phyloP scores from a whole-genome alignment of 2,113 vertebrate genomes.

The Leucosticte australis region DNA sequence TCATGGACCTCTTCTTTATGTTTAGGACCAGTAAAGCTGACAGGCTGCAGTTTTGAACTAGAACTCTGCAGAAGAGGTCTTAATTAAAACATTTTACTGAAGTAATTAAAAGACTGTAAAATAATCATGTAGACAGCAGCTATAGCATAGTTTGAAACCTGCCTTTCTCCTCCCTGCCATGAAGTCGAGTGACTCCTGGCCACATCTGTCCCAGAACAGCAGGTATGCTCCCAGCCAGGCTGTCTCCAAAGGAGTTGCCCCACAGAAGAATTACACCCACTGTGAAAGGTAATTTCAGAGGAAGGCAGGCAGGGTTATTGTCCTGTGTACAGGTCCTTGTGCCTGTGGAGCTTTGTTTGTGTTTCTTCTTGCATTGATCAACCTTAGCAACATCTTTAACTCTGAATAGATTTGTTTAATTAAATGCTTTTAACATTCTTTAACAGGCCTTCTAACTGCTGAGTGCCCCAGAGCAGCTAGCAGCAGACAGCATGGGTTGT shows the following conservation, averaged over 20 bases:
- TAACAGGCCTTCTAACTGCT: neutral
- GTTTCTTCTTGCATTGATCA: neutral
- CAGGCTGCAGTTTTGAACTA: neutral
- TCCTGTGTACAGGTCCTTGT: neutral
- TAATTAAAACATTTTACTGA: constrained; percentile 45
- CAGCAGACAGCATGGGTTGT: neutral
- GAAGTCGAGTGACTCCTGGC: neutral
- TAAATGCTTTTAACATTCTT: constrained; percentile 16
- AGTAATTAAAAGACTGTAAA: constrained; percentile 38
- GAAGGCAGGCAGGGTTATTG: neutral
- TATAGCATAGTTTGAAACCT: neutral
- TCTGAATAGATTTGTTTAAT: neutral
- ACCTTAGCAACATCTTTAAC: neutral
- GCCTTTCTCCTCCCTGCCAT: neutral
- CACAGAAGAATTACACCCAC: neutral
- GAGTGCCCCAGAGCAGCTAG: neutral
- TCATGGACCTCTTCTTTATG: neutral
- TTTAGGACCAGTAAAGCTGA: neutral
- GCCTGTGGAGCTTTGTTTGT: neutral
- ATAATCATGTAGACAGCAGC: neutral
- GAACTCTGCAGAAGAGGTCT: neutral
- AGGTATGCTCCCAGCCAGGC: neutral
- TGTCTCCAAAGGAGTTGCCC: neutral
- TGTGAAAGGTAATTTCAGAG: neutral
- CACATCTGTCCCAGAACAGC: neutral